Percentiles rank a stretch among this genome's conserved stretches.
phyloP scores from a whole-genome alignment of 2,113 vertebrate genomes.

The Tupaia chinensis region DNA sequence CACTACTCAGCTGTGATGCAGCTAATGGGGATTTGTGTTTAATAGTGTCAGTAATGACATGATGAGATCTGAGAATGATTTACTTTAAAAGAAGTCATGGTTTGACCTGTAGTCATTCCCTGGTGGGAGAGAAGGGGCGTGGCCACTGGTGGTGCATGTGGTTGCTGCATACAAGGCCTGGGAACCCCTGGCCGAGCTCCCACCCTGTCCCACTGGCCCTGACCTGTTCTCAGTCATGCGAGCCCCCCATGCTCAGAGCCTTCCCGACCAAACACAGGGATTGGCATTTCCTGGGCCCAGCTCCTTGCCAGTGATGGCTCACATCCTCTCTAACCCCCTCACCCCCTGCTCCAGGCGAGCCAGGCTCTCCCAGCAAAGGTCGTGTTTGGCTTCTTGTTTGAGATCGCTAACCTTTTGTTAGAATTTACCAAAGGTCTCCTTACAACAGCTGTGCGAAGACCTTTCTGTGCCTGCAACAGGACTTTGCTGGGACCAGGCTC shows the following conservation, averaged over 20 bases:
- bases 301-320: fast-evolving
- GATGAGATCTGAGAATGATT: neutral
- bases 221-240: neutral
- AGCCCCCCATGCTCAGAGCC: fast-evolving
- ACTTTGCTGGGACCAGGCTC: neutral
- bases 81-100: neutral
- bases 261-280: neutral
- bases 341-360: neutral
- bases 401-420: neutral
- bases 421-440: neutral
- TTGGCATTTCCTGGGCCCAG: neutral
- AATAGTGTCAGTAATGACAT: neutral
- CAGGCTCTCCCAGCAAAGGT: neutral
- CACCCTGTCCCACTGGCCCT: neutral
- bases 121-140: neutral
- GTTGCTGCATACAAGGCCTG: no score
- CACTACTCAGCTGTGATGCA: neutral
- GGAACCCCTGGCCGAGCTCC: neutral
- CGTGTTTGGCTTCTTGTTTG: neutral
- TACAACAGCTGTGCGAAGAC: fast-evolving
- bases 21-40: neutral
- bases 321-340: fast-evolving
- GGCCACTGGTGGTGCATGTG: neutral
- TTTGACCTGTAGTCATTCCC: neutral
- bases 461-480: neutral